Percentiles rank a stretch among this genome's conserved stretches.
Conservation (phyloP, 2,888 invertebrate genomes). For the Serripes groenlandicus region DNA sequence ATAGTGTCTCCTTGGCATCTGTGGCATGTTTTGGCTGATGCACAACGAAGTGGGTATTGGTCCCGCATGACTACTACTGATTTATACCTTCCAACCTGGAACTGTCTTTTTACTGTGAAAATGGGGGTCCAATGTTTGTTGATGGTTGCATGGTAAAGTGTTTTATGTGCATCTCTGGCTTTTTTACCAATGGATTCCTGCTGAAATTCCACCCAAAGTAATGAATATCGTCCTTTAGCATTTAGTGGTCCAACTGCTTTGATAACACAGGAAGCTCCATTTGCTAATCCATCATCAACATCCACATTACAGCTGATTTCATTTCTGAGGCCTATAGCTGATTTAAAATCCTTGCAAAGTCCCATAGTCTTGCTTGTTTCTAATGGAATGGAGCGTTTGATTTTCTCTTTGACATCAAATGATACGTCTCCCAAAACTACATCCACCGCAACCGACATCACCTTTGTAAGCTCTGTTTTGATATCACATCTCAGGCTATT, state of each 20-base stretch:
- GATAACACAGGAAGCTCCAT: constrained; percentile 34
- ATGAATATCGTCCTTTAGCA: too few relatives aligned
- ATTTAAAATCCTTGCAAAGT: not conserved
- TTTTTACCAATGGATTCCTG: too few relatives aligned
- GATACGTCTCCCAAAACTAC: constrained; percentile 47
- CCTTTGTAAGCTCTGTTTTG: too few relatives aligned
- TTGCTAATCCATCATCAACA: constrained; percentile 53
- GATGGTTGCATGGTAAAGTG: not conserved
- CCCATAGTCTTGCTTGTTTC: constrained; percentile 36
- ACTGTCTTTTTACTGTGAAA: constrained; percentile 27
- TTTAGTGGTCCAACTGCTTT: too few relatives aligned
- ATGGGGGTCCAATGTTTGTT: constrained; percentile 35
- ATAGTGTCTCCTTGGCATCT: constrained; percentile 53
- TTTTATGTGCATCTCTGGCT: too few relatives aligned
- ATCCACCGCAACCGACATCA: too few relatives aligned
- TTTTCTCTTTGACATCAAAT: constrained; percentile 24
- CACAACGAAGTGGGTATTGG: constrained; percentile 46
- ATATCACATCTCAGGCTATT: constrained; percentile 38
- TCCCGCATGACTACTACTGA: constrained; percentile 22
- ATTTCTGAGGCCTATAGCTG: constrained; percentile 23
- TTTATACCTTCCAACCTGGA: constrained; percentile 40
- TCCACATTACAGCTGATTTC: constrained; percentile 37
- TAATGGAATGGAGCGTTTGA: constrained; percentile 21
- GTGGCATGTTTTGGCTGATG: constrained; percentile 42
- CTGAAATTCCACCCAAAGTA: too few relatives aligned